Percentiles rank a stretch among this genome's conserved stretches.
Evolutionary conservation across 2,113 vertebrate genomes (phyloP).

Genomic region (Colossoma macropomum): DNA sequence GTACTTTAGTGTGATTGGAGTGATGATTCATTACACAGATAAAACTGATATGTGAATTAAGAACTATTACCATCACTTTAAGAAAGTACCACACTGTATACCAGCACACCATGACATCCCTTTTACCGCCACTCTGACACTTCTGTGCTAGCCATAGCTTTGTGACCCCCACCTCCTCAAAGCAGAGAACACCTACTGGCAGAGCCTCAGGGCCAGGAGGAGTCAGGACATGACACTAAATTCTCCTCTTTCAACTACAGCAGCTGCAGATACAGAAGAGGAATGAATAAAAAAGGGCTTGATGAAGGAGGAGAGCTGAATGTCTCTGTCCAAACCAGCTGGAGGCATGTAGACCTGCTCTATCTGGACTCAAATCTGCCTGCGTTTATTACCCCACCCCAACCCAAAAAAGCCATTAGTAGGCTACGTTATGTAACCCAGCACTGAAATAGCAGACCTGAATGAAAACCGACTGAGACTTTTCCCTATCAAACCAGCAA

Average conservation of each 20-base stretch:
- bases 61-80: not conserved
- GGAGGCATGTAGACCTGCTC: not conserved
- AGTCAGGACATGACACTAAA: constrained; percentile 37
- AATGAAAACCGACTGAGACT: not conserved
- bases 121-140: not conserved
- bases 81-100: not conserved
- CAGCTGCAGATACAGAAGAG: not conserved
- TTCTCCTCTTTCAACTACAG: constrained; percentile 4
- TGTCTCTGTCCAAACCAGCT: constrained; percentile 8
- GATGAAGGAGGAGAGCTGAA: not conserved
- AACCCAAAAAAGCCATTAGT: not conserved
- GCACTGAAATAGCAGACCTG: not conserved
- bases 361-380: constrained; percentile 8
- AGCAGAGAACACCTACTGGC: not conserved
- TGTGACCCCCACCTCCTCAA: not conserved
- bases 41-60: too few relatives aligned
- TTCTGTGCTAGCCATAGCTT: constrained; percentile 11
- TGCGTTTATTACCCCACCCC: not conserved
- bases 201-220: constrained; percentile 42
- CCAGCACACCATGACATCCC: not conserved
- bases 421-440: not conserved
- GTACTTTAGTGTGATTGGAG: too few relatives aligned
- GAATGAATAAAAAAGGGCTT: constrained; percentile 23
- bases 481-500: not conserved
- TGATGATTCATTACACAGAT: too few relatives aligned